A percentile compares a stretch with the other conserved stretches of the same genome.
Evolutionary conservation across 2,797 vertebrate species (phyloP).

Genomic region (Sorex maritimensis): DNA sequence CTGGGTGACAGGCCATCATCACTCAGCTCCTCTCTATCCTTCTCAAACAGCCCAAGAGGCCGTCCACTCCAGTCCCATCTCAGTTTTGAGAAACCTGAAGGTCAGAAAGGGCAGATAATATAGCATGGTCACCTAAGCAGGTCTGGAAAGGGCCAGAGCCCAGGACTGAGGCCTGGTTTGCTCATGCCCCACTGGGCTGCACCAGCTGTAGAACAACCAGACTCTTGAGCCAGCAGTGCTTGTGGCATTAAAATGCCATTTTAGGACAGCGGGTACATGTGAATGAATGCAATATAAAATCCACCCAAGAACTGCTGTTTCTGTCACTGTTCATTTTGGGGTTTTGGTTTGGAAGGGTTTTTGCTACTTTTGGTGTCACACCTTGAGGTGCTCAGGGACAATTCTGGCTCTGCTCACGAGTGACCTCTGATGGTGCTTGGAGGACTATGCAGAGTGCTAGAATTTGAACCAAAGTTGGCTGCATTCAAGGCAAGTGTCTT

Average conservation of each 20-base stretch:
- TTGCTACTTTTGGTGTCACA: no score
- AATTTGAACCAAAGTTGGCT: no score
- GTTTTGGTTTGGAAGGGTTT: not conserved
- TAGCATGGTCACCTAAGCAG: constrained; percentile 49
- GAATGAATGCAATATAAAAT: no score
- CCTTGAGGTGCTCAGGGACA: no score
- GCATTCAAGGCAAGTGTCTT: no score
- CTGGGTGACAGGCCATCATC: constrained; percentile 44
- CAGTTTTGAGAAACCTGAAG: constrained; percentile 44
- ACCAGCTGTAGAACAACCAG: not conserved
- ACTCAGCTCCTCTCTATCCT: not conserved
- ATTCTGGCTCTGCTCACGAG: no score
- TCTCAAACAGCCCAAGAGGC: constrained; percentile 31
- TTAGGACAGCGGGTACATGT: not conserved
- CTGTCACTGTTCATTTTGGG: not conserved
- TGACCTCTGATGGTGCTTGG: no score
- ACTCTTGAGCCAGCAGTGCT: not conserved
- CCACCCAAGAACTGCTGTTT: constrained; percentile 6
- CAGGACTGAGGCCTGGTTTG: not conserved
- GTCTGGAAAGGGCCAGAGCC: not conserved
- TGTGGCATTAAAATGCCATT: accelerated
- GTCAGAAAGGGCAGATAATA: constrained; percentile 23
- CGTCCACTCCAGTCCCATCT: constrained; percentile 38
- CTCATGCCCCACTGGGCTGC: accelerated
- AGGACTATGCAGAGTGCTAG: no score